Percentiles rank a stretch among this genome's conserved stretches.
phyloP scores from a whole-genome alignment of 1,140 invertebrate species.

The Thaumatotibia leucotreta region DNA sequence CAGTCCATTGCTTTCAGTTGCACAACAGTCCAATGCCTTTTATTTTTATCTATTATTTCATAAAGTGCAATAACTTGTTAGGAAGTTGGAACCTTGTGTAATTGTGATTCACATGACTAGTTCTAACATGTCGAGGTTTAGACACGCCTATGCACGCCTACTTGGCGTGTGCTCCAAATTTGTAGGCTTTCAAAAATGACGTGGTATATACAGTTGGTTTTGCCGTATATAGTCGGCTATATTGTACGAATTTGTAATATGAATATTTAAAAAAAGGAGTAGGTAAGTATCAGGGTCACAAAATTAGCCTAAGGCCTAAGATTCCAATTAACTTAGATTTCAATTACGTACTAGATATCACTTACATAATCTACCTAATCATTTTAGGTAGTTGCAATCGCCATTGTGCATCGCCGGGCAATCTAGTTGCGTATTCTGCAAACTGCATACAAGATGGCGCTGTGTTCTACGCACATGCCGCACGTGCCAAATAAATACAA shows the following conservation, averaged over 20 bases:
- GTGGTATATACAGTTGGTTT: not conserved
- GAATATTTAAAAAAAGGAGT: too few relatives aligned
- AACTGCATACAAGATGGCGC: not conserved
- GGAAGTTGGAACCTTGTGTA: constrained; percentile 7
- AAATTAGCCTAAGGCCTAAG: too few relatives aligned
- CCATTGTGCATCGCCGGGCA: too few relatives aligned
- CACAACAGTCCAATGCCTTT: not conserved
- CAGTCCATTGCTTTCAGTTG: not conserved
- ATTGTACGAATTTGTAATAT: too few relatives aligned
- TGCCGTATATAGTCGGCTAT: not conserved
- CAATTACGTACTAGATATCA: too few relatives aligned
- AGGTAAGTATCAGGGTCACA: too few relatives aligned
- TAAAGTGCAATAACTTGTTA: not conserved
- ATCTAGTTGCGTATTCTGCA: not conserved
- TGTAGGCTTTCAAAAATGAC: not conserved
- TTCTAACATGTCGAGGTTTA: not conserved
- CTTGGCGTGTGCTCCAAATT: not conserved
- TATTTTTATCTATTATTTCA: not conserved
- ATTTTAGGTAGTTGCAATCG: not conserved
- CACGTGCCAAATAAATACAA: not conserved
- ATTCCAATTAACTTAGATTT: too few relatives aligned
- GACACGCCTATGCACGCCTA: not conserved
- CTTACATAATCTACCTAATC: too few relatives aligned
- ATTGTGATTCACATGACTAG: not conserved
- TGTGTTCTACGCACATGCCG: not conserved